Percentiles rank a stretch among this genome's conserved stretches.
Evolutionary conservation across 2,888 invertebrate genomes (phyloP).

Genomic region (Chouioia cunea): DNA sequence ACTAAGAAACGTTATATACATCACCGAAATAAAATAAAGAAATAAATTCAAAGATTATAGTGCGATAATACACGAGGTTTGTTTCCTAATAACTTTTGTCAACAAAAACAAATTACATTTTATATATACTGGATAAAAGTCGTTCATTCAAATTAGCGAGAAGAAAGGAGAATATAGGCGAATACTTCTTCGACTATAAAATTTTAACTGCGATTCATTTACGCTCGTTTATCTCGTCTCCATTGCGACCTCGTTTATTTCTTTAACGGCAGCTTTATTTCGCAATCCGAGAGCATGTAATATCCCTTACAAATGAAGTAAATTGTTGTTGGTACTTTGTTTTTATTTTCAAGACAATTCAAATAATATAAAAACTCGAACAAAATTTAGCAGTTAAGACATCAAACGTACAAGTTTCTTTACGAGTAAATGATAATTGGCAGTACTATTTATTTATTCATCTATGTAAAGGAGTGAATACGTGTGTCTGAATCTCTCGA

Average conservation of each 20-base stretch:
- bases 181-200: constrained; percentile 16
- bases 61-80: too few relatives aligned
- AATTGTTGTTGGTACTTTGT: not conserved
- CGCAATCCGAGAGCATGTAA: not conserved
- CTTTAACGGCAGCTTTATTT: constrained; percentile 15
- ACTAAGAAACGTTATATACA: too few relatives aligned
- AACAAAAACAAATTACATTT: not conserved
- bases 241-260: not conserved
- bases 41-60: too few relatives aligned
- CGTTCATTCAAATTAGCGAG: constrained; percentile 9
- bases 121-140: not conserved
- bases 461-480: not conserved
- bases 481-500: too few relatives aligned
- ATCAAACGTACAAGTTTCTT: not conserved
- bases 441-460: constrained; percentile 18
- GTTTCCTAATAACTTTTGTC: not conserved
- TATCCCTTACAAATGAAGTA: not conserved
- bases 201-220: constrained; percentile 25
- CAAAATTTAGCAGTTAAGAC: too few relatives aligned
- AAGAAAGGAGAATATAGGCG: not conserved
- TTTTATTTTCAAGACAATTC: too few relatives aligned
- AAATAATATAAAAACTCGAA: too few relatives aligned
- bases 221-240: constrained; percentile 7
- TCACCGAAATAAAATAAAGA: too few relatives aligned
- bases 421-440: constrained; percentile 11